Conservation (phyloP, 64 coral and sea anemone genomes). For the Montipora cactus region DNA sequence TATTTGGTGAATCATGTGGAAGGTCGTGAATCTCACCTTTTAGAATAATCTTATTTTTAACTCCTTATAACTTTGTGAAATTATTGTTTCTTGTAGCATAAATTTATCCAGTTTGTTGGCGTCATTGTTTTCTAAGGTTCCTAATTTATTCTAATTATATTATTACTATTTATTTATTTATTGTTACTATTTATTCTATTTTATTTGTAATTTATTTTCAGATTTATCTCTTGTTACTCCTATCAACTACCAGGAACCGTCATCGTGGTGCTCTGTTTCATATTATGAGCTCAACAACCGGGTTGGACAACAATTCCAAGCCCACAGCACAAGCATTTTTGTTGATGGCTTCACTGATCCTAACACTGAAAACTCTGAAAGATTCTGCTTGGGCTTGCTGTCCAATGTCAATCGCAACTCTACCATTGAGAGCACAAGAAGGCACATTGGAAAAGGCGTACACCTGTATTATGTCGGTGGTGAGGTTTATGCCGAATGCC, state of each 20-base stretch:
- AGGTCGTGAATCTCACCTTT: too few species aligned
- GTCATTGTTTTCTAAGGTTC: too few species aligned
- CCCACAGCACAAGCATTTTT: conserved; percentile 88
- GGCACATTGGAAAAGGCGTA: conserved; percentile 98
- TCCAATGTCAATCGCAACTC: conserved; percentile 98
- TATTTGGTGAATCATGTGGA: too few species aligned
- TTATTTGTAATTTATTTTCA: not conserved
- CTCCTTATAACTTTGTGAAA: too few species aligned
- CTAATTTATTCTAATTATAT: too few species aligned
- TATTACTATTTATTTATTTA: too few species aligned
- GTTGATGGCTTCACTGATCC: conserved; percentile 99
- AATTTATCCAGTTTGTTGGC: too few species aligned
- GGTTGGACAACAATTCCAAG: conserved; percentile 92
- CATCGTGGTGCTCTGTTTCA: conserved; percentile 92
- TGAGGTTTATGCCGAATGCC: conserved; percentile 98
- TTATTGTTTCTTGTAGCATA: too few species aligned
- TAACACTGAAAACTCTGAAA: conserved; percentile 93
- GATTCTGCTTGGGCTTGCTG: conserved; percentile 95
- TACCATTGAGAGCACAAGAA: conserved; percentile 96
- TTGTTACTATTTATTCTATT: too few species aligned
- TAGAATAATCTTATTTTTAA: too few species aligned
- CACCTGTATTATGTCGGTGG: conserved; percentile 98
- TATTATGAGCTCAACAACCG: conserved; percentile 98
- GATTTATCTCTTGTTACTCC: conserved; percentile 71
- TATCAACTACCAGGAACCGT: conserved; percentile 97